A percentile compares a stretch with the other conserved stretches of the same genome.
These are phyloP conservation scores for Oryzias melastigma DNA, from an alignment of 2,113 vertebrate species.

Conservation along the genomic window DNA sequence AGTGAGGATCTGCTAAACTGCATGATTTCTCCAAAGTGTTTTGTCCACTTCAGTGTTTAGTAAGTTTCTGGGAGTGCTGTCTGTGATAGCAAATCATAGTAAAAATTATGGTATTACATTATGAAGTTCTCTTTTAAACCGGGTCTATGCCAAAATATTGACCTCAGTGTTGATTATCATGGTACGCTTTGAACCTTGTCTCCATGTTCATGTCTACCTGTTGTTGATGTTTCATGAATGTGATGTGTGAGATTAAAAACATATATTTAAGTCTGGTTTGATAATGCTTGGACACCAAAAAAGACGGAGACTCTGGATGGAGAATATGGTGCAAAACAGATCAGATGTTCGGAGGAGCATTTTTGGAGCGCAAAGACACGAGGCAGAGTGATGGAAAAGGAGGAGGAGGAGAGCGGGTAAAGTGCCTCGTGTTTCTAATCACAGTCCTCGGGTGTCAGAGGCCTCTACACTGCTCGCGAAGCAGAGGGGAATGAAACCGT, in stretches of 20 bases:
- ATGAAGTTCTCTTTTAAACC: too few species aligned
- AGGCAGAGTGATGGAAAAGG: slow-evolving; percentile 40
- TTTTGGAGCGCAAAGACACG: slow-evolving; percentile 41
- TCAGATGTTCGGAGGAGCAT: slow-evolving; percentile 54
- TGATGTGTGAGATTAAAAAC: too few species aligned
- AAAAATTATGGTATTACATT: too few species aligned
- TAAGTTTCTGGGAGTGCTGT: too few species aligned
- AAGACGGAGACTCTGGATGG: not conserved
- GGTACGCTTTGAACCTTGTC: slow-evolving; percentile 39
- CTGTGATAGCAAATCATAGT: too few species aligned
- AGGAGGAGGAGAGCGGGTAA: slow-evolving; percentile 44
- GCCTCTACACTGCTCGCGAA: slow-evolving; percentile 58
- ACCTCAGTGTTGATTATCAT: slow-evolving; percentile 17
- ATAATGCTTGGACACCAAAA: too few species aligned
- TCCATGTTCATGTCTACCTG: slow-evolving; percentile 22
- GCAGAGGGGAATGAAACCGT: slow-evolving; percentile 70
- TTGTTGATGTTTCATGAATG: slow-evolving; percentile 12
- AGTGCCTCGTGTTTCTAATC: slow-evolving; percentile 72
- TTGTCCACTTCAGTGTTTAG: too few species aligned
- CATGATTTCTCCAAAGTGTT: too few species aligned
- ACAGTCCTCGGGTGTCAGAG: slow-evolving; percentile 69
- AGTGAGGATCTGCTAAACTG: too few species aligned
- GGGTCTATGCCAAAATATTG: too few species aligned
- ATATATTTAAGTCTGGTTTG: too few species aligned
- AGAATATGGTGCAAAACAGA: not conserved